Percentiles rank a stretch among this genome's conserved stretches.
phyloP scores from a whole-genome alignment of 2,888 invertebrate genomes.

The Stramonita haemastoma region DNA sequence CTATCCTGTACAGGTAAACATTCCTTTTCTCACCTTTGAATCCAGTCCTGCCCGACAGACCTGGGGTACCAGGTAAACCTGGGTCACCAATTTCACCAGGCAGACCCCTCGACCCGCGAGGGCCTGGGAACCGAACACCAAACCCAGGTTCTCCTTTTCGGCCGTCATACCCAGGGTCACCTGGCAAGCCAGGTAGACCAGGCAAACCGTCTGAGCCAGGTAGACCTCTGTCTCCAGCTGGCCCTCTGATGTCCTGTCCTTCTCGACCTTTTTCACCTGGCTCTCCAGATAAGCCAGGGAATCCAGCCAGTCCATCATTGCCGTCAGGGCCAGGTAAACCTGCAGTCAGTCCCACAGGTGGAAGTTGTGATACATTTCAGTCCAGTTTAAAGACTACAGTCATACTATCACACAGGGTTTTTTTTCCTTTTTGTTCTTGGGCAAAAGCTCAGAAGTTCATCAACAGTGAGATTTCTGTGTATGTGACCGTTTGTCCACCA shows the following conservation, averaged over 20 bases:
- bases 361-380: no score
- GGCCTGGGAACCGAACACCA: constrained; percentile 47
- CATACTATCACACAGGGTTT: no score
- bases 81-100: constrained; percentile 33
- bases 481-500: no score
- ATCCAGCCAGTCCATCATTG: constrained; percentile 29
- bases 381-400: no score
- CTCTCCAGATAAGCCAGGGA: constrained; percentile 39
- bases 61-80: constrained; percentile 26
- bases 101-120: constrained; percentile 21
- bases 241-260: constrained; percentile 73
- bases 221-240: constrained; percentile 55
- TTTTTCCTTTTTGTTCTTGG: no score
- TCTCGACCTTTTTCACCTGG: constrained; percentile 74
- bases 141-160: constrained; percentile 57
- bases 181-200: constrained; percentile 50
- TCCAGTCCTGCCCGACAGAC: constrained; percentile 46
- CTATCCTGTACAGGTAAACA: neutral
- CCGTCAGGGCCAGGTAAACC: constrained; percentile 60
- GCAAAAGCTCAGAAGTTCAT: no score
- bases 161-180: constrained; percentile 54
- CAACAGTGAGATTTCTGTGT: no score
- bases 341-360: neutral
- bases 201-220: constrained; percentile 55
- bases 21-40: constrained; percentile 44